phyloP scores from a whole-genome alignment of 2,113 vertebrate species.

The Athene cunicularia region DNA sequence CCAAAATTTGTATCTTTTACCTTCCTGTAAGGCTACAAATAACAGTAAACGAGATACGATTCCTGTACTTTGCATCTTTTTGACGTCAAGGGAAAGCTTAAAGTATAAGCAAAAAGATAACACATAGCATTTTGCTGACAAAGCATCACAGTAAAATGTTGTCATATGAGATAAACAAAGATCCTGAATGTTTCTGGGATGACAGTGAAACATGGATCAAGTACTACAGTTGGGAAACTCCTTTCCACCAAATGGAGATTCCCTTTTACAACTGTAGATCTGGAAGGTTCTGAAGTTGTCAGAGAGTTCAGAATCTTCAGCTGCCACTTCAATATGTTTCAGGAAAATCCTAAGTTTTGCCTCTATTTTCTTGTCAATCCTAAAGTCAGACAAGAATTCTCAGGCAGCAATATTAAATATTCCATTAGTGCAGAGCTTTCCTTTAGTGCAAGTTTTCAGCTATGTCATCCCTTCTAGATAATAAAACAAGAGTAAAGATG shows the following conservation, averaged over 20 bases:
- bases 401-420: neutral
- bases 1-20: neutral
- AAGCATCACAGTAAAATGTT: neutral
- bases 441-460: neutral
- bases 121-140: neutral
- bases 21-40: neutral
- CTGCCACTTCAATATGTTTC: neutral
- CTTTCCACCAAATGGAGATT: neutral
- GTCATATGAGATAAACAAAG: neutral
- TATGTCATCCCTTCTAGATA: neutral
- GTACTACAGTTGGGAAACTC: neutral
- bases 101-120: neutral
- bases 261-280: neutral
- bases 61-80: neutral
- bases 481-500: neutral
- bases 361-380: neutral
- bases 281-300: neutral
- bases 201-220: neutral
- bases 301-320: neutral
- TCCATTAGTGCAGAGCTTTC: neutral
- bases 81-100: neutral
- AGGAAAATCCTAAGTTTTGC: neutral
- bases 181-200: neutral
- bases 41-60: neutral
- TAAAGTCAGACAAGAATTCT: neutral